Evolutionary conservation across 1,140 invertebrate species (phyloP).

Genomic region (Reticulitermes speratus): DNA sequence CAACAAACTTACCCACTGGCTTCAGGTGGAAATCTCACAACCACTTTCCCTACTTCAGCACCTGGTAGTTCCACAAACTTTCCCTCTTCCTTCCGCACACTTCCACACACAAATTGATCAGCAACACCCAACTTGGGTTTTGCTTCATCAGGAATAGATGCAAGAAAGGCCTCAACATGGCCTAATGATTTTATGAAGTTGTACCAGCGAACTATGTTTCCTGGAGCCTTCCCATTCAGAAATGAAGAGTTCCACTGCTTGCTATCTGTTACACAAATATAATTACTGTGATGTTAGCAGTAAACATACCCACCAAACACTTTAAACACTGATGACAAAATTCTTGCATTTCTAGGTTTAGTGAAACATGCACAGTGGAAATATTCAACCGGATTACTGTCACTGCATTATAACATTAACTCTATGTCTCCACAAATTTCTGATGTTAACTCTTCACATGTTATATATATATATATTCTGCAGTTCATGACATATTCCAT

Average conservation of each 20-base stretch:
- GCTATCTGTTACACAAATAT: constrained; percentile 41
- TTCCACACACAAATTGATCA: constrained; percentile 6
- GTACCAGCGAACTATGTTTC: constrained; percentile 71
- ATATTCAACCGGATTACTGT: no score
- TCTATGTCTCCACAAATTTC: no score
- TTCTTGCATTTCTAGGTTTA: no score
- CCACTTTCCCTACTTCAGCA: constrained; percentile 92
- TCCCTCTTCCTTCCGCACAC: constrained; percentile 71
- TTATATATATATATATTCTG: no score
- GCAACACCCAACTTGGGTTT: constrained; percentile 41
- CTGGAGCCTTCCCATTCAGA: constrained; percentile 51
- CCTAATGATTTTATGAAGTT: constrained; percentile 61
- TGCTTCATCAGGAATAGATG: constrained; percentile 57
- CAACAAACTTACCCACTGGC: constrained; percentile 76
- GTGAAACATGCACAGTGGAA: no score
- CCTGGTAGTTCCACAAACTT: constrained; percentile 97
- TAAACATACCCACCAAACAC: no score
- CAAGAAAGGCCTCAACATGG: constrained; percentile 55
- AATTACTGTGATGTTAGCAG: no score
- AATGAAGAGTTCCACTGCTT: constrained; percentile 43
- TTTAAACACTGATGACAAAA: no score
- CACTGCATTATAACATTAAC: no score
- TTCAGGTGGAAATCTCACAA: constrained; percentile 95
- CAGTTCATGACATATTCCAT: no score
- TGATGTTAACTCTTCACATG: no score